These are phyloP conservation scores for Siderastrea radians DNA, from an alignment of 92 coral and sea anemone genomes.

Conservation along the genomic window DNA sequence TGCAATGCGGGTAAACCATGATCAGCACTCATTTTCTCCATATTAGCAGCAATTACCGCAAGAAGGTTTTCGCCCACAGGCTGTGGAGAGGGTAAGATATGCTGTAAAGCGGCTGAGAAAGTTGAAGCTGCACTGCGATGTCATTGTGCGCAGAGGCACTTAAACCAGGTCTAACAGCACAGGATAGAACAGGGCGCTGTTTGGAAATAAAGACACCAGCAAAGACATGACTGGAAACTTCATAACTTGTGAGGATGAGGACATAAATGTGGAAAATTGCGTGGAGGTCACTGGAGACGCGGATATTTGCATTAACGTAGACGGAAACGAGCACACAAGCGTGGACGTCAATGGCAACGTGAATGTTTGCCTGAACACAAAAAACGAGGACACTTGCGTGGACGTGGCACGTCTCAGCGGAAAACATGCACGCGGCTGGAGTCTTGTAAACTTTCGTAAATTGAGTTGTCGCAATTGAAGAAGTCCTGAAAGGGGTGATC, in stretches of 20 bases:
- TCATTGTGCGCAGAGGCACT: neutral
- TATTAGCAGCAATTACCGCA: constrained; percentile 36
- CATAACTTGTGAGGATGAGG: neutral
- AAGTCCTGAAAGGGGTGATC: too few species aligned
- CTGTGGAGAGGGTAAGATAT: neutral
- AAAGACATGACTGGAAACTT: neutral
- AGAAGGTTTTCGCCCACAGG: constrained; percentile 24
- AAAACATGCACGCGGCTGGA: neutral
- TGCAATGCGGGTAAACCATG: constrained; percentile 62
- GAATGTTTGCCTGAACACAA: neutral
- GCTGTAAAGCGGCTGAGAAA: neutral
- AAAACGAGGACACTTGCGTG: neutral
- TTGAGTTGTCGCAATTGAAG: neutral
- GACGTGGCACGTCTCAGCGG: neutral
- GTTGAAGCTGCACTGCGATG: neutral
- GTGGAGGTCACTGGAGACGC: neutral
- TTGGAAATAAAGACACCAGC: neutral
- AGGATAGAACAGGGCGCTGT: neutral
- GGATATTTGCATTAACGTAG: neutral
- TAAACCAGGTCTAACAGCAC: neutral
- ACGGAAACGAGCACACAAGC: neutral
- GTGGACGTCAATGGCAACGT: neutral
- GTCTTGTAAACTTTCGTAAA: neutral
- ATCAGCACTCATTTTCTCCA: constrained; percentile 65
- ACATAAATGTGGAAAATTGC: neutral